A percentile compares a stretch with the other conserved stretches of the same genome.
These are phyloP conservation scores for Therioaphis trifolii DNA, from an alignment of 2,888 invertebrate genomes.

Conservation along the genomic window DNA sequence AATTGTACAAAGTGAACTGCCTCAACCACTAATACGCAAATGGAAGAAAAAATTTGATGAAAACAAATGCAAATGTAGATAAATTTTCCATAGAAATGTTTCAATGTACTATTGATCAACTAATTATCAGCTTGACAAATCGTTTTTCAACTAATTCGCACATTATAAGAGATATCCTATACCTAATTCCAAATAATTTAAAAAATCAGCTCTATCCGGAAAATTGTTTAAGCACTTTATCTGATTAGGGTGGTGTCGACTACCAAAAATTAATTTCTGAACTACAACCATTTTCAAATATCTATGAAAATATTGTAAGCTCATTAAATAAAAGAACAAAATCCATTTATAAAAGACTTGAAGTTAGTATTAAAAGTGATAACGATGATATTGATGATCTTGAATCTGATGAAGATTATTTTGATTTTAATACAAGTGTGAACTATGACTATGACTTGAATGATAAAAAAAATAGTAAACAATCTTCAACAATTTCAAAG, in stretches of 20 bases:
- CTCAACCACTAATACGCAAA: constrained; percentile 23
- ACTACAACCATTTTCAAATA: constrained; percentile 12
- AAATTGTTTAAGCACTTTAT: constrained; percentile 9
- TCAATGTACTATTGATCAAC: constrained; percentile 13
- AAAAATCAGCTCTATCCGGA: constrained; percentile 22
- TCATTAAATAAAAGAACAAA: constrained; percentile 16
- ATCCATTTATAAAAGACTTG: too few relatives aligned
- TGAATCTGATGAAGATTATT: too few relatives aligned
- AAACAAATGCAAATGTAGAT: not conserved
- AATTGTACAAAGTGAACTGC: constrained; percentile 11
- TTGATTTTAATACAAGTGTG: not conserved
- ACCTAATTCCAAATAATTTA: not conserved
- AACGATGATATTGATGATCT: constrained; percentile 6
- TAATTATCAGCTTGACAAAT: constrained; percentile 9
- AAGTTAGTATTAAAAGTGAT: too few relatives aligned
- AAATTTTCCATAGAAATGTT: constrained; percentile 12
- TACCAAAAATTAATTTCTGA: constrained; percentile 1
- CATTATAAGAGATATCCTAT: constrained; percentile 2
- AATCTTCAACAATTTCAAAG: too few relatives aligned
- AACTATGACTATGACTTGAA: constrained; percentile 7
- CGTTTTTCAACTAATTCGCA: constrained; percentile 9
- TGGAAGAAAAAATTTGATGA: not conserved
- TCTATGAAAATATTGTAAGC: constrained; percentile 3
- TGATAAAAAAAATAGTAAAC: not conserved
- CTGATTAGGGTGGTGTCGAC: constrained; percentile 15